Evolutionary conservation across 2,113 vertebrate species (phyloP).

Genomic region (Dasyornis broadbenti): DNA sequence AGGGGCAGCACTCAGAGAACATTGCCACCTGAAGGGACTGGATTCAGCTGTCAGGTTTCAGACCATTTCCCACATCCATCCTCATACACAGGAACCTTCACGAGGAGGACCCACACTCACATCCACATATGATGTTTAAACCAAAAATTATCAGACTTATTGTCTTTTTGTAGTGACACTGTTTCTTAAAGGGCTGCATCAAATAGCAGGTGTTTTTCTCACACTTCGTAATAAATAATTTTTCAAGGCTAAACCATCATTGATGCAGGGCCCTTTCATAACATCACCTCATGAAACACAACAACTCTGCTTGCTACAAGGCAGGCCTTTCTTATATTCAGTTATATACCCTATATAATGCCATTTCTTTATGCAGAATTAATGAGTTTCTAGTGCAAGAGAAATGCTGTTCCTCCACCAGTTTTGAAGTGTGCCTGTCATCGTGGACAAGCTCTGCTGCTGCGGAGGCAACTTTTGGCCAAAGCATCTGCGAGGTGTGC

Average conservation of each 20-base stretch:
- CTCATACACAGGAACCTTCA: background rate
- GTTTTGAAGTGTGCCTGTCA: background rate
- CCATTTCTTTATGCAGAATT: background rate
- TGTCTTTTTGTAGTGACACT: background rate
- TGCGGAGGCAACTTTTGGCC: background rate
- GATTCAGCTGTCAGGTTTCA: background rate
- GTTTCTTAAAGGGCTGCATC: background rate
- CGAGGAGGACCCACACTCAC: rapidly evolving
- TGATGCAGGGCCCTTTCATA: background rate
- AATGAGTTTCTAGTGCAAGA: background rate
- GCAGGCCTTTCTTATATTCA: background rate
- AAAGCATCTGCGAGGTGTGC: background rate
- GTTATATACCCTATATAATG: background rate
- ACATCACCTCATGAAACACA: background rate
- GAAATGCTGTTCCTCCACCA: background rate
- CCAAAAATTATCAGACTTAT: background rate
- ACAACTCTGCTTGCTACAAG: background rate
- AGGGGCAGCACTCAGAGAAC: background rate
- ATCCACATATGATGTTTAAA: background rate
- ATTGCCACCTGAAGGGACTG: background rate
- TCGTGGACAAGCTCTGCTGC: rapidly evolving
- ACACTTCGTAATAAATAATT: background rate
- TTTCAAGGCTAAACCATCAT: background rate
- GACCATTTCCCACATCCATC: background rate
- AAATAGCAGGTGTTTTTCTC: background rate